These are phyloP conservation scores for Callipepla squamata DNA, from an alignment of 2,113 vertebrate species.

Conservation along the genomic window DNA sequence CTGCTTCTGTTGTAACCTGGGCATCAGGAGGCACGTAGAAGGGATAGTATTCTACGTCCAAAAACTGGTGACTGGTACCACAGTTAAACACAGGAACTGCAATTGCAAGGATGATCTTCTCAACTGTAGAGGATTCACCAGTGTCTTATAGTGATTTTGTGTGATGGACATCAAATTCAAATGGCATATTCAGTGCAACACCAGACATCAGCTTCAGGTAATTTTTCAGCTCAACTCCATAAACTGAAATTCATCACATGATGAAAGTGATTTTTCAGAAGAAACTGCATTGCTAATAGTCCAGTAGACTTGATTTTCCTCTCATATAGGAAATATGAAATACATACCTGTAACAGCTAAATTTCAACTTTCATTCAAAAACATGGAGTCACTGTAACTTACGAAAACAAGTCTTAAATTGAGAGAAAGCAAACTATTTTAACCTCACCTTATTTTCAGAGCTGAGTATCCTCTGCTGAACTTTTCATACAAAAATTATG, in stretches of 20 bases:
- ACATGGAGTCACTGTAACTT: background rate
- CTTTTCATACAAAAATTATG: background rate
- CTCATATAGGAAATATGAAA: background rate
- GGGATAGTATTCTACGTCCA: background rate
- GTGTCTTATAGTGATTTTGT: background rate
- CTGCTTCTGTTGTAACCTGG: background rate
- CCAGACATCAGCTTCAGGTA: background rate
- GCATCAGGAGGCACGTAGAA: accelerated
- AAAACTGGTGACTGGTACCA: background rate
- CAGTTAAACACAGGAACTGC: background rate
- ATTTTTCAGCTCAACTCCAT: background rate
- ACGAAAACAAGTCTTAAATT: background rate
- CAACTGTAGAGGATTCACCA: accelerated
- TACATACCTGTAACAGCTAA: background rate
- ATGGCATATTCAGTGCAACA: background rate
- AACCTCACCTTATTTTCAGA: background rate
- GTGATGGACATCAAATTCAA: background rate
- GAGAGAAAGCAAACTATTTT: background rate
- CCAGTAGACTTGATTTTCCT: background rate
- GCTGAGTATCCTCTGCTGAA: background rate
- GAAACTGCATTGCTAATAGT: background rate
- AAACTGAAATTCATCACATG: background rate
- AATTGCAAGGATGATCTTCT: background rate
- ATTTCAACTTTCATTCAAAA: background rate
- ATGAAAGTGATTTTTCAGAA: background rate